These are phyloP conservation scores for Trachemys scripta DNA, from an alignment of 2,113 vertebrate species.

Conservation along the genomic window DNA sequence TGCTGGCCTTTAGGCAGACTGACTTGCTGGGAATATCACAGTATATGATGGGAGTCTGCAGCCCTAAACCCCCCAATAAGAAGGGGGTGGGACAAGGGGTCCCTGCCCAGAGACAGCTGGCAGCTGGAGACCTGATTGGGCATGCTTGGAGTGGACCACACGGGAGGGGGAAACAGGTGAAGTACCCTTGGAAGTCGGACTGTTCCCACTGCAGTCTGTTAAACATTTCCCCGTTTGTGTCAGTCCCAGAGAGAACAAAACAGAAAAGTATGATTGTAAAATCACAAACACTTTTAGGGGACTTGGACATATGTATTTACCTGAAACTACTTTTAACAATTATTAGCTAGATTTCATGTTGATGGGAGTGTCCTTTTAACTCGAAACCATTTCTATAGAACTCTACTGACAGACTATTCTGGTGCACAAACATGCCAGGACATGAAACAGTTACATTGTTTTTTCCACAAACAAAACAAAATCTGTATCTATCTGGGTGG, in stretches of 20 bases:
- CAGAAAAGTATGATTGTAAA: not conserved
- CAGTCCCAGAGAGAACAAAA: not conserved
- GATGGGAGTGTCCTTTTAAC: not conserved
- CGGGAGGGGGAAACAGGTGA: not conserved
- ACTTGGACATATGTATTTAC: not conserved
- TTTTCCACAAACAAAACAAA: not conserved
- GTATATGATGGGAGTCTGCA: not conserved
- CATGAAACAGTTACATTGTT: not conserved
- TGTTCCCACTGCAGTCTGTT: not conserved
- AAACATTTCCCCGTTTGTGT: fast-evolving
- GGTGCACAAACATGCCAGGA: not conserved
- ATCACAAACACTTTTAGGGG: not conserved
- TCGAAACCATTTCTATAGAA: not conserved
- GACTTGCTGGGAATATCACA: not conserved
- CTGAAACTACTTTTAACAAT: not conserved
- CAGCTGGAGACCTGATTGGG: not conserved
- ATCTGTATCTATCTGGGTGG: not conserved
- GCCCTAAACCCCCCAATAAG: not conserved
- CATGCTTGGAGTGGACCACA: not conserved
- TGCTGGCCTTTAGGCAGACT: not conserved
- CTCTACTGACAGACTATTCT: not conserved
- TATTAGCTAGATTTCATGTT: not conserved
- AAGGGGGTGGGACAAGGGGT: not conserved
- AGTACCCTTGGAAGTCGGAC: not conserved
- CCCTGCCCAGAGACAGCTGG: not conserved